Conservation (phyloP, 2,113 vertebrate species). For the Anhinga anhinga region DNA sequence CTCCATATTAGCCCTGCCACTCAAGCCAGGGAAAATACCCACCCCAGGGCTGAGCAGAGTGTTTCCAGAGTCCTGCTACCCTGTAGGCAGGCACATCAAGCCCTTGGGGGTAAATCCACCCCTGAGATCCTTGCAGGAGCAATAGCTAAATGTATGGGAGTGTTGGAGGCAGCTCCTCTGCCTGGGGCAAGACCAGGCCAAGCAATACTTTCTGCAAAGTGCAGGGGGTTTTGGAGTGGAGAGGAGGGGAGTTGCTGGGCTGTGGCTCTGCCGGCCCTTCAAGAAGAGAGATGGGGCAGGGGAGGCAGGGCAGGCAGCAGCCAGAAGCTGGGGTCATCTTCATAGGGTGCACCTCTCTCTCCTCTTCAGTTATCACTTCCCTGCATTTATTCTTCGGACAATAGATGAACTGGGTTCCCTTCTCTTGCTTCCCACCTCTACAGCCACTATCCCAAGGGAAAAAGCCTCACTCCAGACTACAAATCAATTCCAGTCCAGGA, state of each 20-base stretch:
- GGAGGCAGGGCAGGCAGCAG: not conserved
- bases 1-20: not conserved
- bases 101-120: not conserved
- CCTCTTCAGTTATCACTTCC: not conserved
- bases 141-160: not conserved
- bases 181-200: not conserved
- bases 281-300: not conserved
- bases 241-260: not conserved
- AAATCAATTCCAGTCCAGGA: not conserved
- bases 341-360: not conserved
- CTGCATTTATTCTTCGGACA: not conserved
- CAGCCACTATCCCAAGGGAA: not conserved
- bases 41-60: rapidly evolving
- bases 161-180: not conserved
- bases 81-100: not conserved
- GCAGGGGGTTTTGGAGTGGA: not conserved
- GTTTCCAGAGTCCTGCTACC: not conserved
- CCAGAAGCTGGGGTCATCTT: not conserved
- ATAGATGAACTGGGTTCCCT: not conserved
- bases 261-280: not conserved
- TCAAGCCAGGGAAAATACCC: not conserved
- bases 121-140: not conserved
- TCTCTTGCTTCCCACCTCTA: not conserved
- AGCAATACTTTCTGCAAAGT: not conserved
- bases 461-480: not conserved